Conservation (phyloP, 2,888 invertebrate genomes). For the Netelia melanura region DNA sequence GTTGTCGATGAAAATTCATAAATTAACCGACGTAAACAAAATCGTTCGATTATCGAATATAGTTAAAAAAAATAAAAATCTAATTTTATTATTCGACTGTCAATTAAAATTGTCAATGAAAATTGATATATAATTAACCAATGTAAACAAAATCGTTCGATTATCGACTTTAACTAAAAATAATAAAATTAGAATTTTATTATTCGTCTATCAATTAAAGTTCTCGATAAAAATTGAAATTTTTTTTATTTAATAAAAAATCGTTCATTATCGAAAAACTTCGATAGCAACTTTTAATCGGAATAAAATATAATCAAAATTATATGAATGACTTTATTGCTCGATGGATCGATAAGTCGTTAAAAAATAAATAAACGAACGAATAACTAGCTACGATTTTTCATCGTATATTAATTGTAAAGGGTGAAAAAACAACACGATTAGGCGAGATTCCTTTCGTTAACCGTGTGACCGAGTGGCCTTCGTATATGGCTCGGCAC, state of each 20-base stretch:
- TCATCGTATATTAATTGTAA: not conserved
- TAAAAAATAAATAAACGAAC: too few relatives aligned
- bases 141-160: not conserved
- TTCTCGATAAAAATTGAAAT: not conserved
- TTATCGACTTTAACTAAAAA: not conserved
- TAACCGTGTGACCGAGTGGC: slow-evolving; percentile 65
- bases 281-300: not conserved
- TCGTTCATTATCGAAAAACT: not conserved
- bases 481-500: slow-evolving; percentile 63
- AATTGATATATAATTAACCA: not conserved
- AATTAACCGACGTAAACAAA: not conserved
- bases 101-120: not conserved
- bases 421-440: not conserved
- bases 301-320: not conserved
- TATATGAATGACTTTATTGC: too few relatives aligned
- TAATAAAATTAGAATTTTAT: not conserved
- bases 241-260: not conserved
- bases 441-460: slow-evolving; percentile 42
- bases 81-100: too few relatives aligned
- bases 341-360: too few relatives aligned
- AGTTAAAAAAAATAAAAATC: not conserved
- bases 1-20: too few relatives aligned
- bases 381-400: not conserved
- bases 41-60: not conserved
- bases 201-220: not conserved